Percentiles rank a stretch among this genome's conserved stretches.
Conservation (phyloP, 2,888 invertebrate genomes). For the Danaus chrysippus region DNA sequence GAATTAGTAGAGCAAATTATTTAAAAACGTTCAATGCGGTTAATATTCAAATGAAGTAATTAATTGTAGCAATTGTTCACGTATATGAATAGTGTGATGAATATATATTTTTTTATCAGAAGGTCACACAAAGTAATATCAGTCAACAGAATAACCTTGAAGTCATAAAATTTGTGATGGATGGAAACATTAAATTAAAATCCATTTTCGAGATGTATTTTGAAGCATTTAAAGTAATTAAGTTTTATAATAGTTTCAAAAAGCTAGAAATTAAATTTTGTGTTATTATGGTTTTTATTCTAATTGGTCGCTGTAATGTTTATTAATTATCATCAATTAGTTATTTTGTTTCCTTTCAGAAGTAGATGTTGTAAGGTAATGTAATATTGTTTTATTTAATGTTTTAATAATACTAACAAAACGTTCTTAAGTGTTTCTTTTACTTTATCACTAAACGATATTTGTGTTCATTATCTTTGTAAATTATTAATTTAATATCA, state of each 20-base stretch:
- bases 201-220: background rate
- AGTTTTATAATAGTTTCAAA: background rate
- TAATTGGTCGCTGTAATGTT: background rate
- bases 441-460: too few species aligned
- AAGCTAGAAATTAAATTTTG: background rate
- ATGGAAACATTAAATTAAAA: background rate
- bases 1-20: too few species aligned
- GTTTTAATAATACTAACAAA: too few species aligned
- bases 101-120: constrained; percentile 1
- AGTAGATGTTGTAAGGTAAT: too few species aligned
- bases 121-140: constrained; percentile 2
- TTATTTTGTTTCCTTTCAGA: too few species aligned
- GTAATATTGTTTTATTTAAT: too few species aligned
- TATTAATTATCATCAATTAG: too few species aligned
- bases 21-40: constrained; percentile 3
- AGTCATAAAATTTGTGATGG: constrained; percentile 3
- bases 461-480: too few species aligned
- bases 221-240: background rate
- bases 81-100: background rate
- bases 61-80: background rate
- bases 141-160: constrained; percentile 3
- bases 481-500: too few species aligned
- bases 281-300: background rate
- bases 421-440: too few species aligned
- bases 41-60: background rate